Evolutionary conservation across 2,113 vertebrate species (phyloP).

Genomic region (Fulica atra): DNA sequence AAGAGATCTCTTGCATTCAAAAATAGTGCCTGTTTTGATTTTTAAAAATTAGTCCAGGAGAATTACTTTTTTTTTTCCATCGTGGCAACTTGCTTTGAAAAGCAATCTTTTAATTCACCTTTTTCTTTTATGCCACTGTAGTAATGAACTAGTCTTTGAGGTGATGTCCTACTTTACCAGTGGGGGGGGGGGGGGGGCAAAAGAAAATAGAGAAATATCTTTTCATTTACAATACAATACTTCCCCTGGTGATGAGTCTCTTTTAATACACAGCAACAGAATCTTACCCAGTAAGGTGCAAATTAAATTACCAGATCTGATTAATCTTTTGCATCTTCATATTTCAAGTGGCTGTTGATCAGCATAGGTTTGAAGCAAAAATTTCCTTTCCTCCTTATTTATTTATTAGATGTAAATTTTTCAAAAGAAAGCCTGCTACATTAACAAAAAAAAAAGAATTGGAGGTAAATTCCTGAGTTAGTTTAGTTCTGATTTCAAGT

Average conservation of each 20-base stretch:
- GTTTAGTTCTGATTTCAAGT: not conserved
- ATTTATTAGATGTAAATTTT: not conserved
- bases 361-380: not conserved
- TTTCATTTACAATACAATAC: not conserved
- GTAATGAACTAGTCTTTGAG: not conserved
- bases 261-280: not conserved
- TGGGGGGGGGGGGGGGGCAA: not conserved
- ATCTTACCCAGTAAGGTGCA: not conserved
- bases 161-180: not conserved
- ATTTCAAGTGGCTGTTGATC: not conserved
- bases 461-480: not conserved
- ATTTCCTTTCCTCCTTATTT: not conserved
- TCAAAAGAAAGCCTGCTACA: not conserved
- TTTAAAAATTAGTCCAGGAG: not conserved
- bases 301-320: not conserved
- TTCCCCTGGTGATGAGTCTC: not conserved
- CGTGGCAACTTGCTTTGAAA: not conserved
- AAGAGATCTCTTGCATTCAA: not conserved
- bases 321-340: not conserved
- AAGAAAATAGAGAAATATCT: not conserved
- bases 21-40: not conserved
- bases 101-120: not conserved
- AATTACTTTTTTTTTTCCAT: not conserved
- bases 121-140: not conserved
- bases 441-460: not conserved